These are phyloP conservation scores for Luehdorfia chinensis DNA, from an alignment of 1,140 invertebrate species.

Conservation along the genomic window DNA sequence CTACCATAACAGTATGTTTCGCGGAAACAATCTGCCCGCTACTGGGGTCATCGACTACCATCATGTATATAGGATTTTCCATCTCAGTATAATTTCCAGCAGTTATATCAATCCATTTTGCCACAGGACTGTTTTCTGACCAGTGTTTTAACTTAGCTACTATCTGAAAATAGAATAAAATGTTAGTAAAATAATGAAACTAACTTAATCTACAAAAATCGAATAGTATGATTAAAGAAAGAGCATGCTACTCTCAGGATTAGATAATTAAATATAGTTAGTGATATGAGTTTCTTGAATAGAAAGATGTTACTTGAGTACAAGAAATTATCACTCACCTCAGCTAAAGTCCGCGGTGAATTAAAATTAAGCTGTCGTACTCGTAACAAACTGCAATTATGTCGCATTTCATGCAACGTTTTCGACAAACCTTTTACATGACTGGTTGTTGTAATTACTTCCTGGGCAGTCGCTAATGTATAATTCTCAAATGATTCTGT, in stretches of 20 bases:
- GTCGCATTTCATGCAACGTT: slow-evolving; percentile 17
- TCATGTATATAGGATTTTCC: slow-evolving; percentile 68
- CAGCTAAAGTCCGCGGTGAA: slow-evolving; percentile 48
- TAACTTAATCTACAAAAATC: too few species aligned
- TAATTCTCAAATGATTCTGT: too few species aligned
- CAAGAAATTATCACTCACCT: slow-evolving; percentile 44
- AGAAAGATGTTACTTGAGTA: too few species aligned
- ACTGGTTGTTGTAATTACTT: too few species aligned
- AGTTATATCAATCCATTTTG: slow-evolving; percentile 58
- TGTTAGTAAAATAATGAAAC: too few species aligned
- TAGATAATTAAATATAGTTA: too few species aligned
- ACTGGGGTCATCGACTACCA: slow-evolving; percentile 63
- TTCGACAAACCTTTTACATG: too few species aligned
- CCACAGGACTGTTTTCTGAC: slow-evolving; percentile 58
- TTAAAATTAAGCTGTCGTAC: slow-evolving; percentile 47
- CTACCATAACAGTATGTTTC: slow-evolving; percentile 61
- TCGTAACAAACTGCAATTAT: slow-evolving; percentile 43
- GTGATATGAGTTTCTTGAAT: too few species aligned
- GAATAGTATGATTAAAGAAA: too few species aligned
- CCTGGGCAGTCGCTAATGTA: too few species aligned
- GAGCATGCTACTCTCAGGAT: too few species aligned
- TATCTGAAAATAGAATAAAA: slow-evolving; percentile 35
- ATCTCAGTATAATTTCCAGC: slow-evolving; percentile 57
- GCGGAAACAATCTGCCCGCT: slow-evolving; percentile 60
- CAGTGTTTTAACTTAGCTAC: slow-evolving; percentile 49